A percentile compares a stretch with the other conserved stretches of the same genome.
Evolutionary conservation across 2,113 vertebrate species (phyloP).

Genomic region (Ellobius talpinus): DNA sequence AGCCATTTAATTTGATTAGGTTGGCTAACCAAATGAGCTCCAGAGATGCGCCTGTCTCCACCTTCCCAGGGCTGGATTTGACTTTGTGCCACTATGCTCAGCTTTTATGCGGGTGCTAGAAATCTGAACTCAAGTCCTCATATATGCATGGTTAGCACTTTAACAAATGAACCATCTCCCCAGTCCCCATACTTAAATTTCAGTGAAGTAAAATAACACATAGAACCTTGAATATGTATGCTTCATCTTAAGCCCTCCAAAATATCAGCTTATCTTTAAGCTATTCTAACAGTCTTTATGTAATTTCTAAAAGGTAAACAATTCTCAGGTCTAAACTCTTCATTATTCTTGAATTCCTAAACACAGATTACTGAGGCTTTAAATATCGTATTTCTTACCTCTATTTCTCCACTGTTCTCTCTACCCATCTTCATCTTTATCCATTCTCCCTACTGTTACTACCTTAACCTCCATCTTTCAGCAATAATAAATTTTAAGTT

Average conservation of each 20-base stretch:
- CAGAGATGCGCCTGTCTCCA: neutral
- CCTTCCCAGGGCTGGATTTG: neutral
- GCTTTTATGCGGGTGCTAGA: neutral
- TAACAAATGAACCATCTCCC: neutral
- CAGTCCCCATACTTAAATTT: neutral
- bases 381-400: neutral
- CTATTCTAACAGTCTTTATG: neutral
- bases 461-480: neutral
- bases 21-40: neutral
- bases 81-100: neutral
- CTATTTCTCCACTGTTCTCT: neutral
- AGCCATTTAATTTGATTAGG: neutral
- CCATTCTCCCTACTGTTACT: neutral
- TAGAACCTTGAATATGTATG: neutral
- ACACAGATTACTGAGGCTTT: neutral
- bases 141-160: neutral
- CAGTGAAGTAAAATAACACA: slow-evolving; percentile 13
- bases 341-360: slow-evolving; percentile 12
- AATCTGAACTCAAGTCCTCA: neutral
- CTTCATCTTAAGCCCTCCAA: neutral
- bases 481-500: neutral
- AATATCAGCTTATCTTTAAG: slow-evolving; percentile 22
- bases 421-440: neutral
- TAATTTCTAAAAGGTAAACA: slow-evolving; percentile 7
- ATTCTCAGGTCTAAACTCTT: slow-evolving; percentile 28